Evolutionary conservation across 2,113 vertebrate species (phyloP), one percentile per base, ranked within the genome.

Genomic region (Phylloscopus trochilus): DNA sequence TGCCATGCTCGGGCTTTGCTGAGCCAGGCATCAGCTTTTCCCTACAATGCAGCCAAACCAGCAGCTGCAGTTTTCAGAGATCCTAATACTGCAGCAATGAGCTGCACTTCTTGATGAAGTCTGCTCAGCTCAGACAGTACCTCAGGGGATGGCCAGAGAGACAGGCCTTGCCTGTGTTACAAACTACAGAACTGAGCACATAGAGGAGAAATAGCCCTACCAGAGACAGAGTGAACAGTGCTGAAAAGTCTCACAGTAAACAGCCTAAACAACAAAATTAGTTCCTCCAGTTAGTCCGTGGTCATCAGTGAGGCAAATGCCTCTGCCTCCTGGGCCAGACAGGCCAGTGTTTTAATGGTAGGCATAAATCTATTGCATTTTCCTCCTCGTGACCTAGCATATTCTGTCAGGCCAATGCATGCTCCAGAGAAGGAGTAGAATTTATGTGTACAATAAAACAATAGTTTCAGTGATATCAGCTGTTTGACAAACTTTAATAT

Each of bases 401-500:
- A 75, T 60, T 93, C 82, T 96, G 83, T 92, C 90, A 93, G 46
- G 64, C 53, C 73, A 92, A 20, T 35, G 44, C 83, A 89, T 53
- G 79, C 44, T 83, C 33, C 69, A 93, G 93, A 95, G 93, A 44
- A 93, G 56, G 51, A 86, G 35, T 2, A 88, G 52, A 94, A 96
- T 97, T 96, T 94, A 96, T 89, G 83, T 87, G 87, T 49, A 82
- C 81, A 85, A 73, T 86, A 73, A 84, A 92, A 90, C 79, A 90
- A 92, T 28, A 75, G 27, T 72, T 87, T 90, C 73, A 89, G 79
- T 78, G 80, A 33, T 79, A 97, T 95, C 94, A 92, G 96, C 95
- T 96, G 84, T 92, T 93, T 95, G 90, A 96, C 0, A 0, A 87
- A 89, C n/a, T 93, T 92, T 90, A 87, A 92, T 92, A 95, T 79